Evolutionary conservation across 2,113 vertebrate genomes (phyloP), one percentile per base, ranked within the genome.

Genomic region (Phrynocephalus versicolor): DNA sequence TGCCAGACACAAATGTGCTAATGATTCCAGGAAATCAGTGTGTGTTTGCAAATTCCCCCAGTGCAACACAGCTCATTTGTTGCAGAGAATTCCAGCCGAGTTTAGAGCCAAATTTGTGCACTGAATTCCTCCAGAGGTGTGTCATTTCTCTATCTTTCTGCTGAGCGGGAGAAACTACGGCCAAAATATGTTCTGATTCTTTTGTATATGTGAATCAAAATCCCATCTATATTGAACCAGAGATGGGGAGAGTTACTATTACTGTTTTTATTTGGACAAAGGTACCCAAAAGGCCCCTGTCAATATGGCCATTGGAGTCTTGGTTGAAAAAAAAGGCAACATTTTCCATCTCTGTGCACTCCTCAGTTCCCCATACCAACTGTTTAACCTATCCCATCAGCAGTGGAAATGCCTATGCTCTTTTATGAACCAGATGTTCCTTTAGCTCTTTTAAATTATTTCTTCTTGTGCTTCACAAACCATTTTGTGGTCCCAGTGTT

Each of bases 51-150:
- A 83, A 76, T 82, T 51, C 85, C 79, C 65, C 21, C 12, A 45
- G 72, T 81, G 62, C 62, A 76, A 58, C 81, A 73, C 55, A 78
- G 13, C 73, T 71, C 51, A 79, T 83, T 82, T 84, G 70, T 87
- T 74, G 79, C 3, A 85, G 84, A 79, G 14, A 85, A 85, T 88
- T 65, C 41, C 39, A 85, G 55, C 39, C 33, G 15, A 65, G 69
- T 57, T 77, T 64, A 1, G 60, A 89, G 51, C 60, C 45, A 74
- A 67, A 41, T 72, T 25, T 83, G 41, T 19, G n/a, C 27, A 23
- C 45, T 35, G 39, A 82, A 74, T 85, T 79, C 69, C 30, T 73
- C 67, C n/a, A 27, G 79, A 39, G 33, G 65, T 35, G 70, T 62
- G 39, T 35, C 37, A 81, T 21, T 45, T 83, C 73, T 81, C 57